phyloP scores from a whole-genome alignment of 2,113 vertebrate genomes.

The Gobiocypris rarus region DNA sequence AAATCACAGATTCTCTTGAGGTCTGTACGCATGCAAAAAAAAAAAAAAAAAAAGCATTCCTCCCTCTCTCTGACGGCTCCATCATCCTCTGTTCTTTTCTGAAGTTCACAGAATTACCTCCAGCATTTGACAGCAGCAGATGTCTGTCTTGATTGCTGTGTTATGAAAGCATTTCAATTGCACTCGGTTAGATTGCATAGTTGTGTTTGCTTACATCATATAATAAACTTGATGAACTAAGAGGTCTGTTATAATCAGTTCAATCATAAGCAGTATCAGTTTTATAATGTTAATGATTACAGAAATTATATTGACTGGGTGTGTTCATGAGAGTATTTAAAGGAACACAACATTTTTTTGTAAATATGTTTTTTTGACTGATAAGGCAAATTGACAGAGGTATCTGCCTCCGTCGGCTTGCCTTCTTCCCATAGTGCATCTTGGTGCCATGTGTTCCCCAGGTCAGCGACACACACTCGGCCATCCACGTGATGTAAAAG shows the following conservation, averaged over 20 bases:
- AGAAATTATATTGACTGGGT: neutral
- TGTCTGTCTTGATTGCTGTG: slow-evolving; percentile 22
- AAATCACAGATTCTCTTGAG: slow-evolving; percentile 71
- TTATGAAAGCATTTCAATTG: no score
- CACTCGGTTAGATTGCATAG: neutral
- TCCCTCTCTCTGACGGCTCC: slow-evolving; percentile 2
- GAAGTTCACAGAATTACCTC: slow-evolving; percentile 22
- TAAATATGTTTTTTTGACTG: neutral
- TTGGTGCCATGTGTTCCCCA: no score
- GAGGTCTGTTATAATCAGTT: neutral
- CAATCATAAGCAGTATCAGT: neutral
- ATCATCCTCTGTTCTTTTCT: neutral
- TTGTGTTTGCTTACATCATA: neutral
- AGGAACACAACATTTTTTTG: neutral
- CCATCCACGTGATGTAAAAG: no score
- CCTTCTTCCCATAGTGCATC: no score
- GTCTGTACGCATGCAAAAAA: slow-evolving; percentile 56
- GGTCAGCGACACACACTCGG: no score
- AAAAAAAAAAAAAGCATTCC: neutral
- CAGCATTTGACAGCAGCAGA: slow-evolving; percentile 10
- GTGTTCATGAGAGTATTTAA: neutral
- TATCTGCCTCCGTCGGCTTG: no score
- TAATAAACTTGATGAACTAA: neutral
- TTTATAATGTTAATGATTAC: neutral
- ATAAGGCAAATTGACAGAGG: neutral